Conservation (phyloP, 2,888 invertebrate genomes). For the Sinotaia quadrata region DNA sequence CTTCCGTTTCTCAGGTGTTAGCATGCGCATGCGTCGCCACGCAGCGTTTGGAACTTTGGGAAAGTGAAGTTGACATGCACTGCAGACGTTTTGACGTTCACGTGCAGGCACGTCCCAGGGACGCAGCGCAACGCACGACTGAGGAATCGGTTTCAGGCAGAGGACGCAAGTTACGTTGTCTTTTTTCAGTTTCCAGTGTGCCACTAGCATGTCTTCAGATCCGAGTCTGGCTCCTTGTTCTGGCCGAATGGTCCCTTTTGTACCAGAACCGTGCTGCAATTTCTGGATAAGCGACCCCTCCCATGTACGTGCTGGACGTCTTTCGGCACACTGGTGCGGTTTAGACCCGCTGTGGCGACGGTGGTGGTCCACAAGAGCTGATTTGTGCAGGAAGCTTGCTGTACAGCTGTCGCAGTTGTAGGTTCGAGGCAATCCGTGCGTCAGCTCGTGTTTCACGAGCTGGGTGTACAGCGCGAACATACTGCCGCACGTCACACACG, state of each 20-base stretch:
- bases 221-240: conserved; percentile 8
- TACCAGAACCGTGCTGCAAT: conserved; percentile 4
- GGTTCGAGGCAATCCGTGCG: background rate
- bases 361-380: conserved; percentile 15
- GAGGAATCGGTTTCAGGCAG: conserved; percentile 17
- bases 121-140: conserved; percentile 12
- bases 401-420: background rate
- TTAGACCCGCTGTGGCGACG: conserved; percentile 8
- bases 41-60: conserved; percentile 2
- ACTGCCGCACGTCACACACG: conserved; percentile 9
- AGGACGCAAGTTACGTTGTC: conserved; percentile 11
- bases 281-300: conserved; percentile 24
- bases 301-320: conserved; percentile 5
- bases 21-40: conserved; percentile 20
- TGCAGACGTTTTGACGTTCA: conserved; percentile 21
- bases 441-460: conserved; percentile 13
- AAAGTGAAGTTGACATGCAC: conserved; percentile 13
- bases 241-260: background rate
- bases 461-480: conserved; percentile 21
- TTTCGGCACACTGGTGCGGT: conserved; percentile 10
- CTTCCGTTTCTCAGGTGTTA: background rate
- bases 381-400: conserved; percentile 8
- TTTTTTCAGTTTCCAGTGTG: background rate
- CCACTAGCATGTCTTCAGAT: conserved; percentile 6
- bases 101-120: conserved; percentile 21